Evolutionary conservation across 2,888 invertebrate genomes (phyloP).

Genomic region (Schizotus pectinicornis): DNA sequence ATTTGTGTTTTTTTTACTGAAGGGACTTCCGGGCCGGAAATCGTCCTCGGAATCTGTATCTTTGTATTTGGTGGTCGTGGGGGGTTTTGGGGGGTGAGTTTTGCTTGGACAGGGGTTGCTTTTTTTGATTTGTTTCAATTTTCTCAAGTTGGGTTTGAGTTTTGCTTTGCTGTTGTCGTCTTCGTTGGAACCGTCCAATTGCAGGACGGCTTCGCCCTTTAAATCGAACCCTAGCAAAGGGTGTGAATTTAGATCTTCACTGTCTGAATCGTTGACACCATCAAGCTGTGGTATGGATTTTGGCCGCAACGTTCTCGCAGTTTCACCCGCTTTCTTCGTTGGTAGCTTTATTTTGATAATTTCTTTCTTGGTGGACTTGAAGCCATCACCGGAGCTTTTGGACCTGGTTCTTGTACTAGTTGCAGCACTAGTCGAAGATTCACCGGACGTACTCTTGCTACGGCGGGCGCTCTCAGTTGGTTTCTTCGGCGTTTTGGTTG

Average conservation of each 20-base stretch:
- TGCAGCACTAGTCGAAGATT: too few relatives aligned
- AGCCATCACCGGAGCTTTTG: too few relatives aligned
- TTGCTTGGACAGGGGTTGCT: constrained; percentile 32
- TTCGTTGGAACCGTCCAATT: constrained; percentile 11
- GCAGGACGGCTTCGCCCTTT: background rate
- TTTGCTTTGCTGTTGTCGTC: constrained; percentile 7
- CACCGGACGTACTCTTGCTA: too few relatives aligned
- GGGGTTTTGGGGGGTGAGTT: constrained; percentile 31
- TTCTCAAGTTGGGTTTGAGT: constrained; percentile 47
- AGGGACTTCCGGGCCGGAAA: constrained; percentile 33
- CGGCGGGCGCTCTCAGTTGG: too few relatives aligned
- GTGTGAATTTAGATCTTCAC: background rate
- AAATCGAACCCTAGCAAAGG: too few relatives aligned
- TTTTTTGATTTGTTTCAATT: constrained; percentile 34
- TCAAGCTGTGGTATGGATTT: constrained; percentile 36
- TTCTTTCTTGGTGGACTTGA: too few relatives aligned
- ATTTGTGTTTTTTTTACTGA: constrained; percentile 24
- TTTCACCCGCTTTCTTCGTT: background rate
- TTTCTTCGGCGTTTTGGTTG: too few relatives aligned
- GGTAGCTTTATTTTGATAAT: background rate
- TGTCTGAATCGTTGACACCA: constrained; percentile 35
- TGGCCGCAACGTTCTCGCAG: background rate
- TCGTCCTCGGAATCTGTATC: constrained; percentile 47
- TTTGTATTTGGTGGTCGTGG: constrained; percentile 33
- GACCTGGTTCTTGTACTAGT: too few relatives aligned